Evolutionary conservation across 2,797 vertebrate species (phyloP).

Genomic region (Ctenopoma multispine): DNA sequence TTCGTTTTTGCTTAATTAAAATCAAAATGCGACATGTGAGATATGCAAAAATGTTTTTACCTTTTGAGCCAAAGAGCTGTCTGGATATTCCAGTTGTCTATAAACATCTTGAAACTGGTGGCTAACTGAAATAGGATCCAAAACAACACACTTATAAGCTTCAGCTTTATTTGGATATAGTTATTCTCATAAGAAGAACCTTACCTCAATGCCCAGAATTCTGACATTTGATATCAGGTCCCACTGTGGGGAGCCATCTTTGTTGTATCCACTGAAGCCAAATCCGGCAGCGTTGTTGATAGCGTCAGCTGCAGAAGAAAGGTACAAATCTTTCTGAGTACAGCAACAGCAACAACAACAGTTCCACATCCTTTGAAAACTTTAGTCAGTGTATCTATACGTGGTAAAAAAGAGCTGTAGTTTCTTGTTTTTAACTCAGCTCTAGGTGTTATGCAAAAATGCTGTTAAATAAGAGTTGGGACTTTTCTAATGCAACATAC

Average conservation of each 20-base stretch:
- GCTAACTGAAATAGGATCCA: slow-evolving; percentile 87
- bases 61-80: slow-evolving; percentile 99
- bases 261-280: slow-evolving; percentile 95
- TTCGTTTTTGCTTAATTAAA: background rate
- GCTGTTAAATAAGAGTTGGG: background rate
- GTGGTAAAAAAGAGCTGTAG: no score
- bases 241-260: slow-evolving; percentile 91
- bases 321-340: slow-evolving; percentile 32
- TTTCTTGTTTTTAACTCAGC: slow-evolving; percentile 30
- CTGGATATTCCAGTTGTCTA: slow-evolving; percentile 99
- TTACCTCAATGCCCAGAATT: slow-evolving; percentile 96
- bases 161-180: background rate
- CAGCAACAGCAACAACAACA: background rate
- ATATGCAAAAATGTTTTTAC: slow-evolving; percentile 58
- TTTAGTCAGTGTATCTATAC: slow-evolving; percentile 6
- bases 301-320: slow-evolving; percentile 89
- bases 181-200: background rate
- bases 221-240: slow-evolving; percentile 95
- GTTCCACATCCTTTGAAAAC: slow-evolving; percentile 5
- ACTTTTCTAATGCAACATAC: slow-evolving; percentile 10
- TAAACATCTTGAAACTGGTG: slow-evolving; percentile 98
- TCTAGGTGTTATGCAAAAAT: slow-evolving; percentile 71
- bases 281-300: slow-evolving; percentile 99
- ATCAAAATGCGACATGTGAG: background rate
- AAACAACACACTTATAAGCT: slow-evolving; percentile 20